Base-by-base conservation (phyloP, 2,113 vertebrate genomes). In the Podilymbus podiceps region DNA sequence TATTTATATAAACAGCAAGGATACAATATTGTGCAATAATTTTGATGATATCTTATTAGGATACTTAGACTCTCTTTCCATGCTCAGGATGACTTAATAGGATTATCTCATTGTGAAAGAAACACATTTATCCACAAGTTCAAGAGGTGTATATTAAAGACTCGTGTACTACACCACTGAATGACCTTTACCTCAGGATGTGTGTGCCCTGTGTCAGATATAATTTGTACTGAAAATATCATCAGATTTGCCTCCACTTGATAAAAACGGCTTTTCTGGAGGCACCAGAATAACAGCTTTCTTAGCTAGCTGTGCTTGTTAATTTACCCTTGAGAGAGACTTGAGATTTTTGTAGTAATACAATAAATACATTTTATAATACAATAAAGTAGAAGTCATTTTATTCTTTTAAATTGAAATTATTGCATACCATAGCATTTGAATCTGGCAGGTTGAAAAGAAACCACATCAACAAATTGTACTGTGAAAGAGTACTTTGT, bases 21-120 rank as follows among this genome's bases (percentile, higher is more conserved):
- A 33, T 73, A 16, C 16, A 68, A 68, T 0, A 1, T 53, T 89
- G 31, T 4, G 2, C 53, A 95, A 90, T 64, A 24, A 13, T 75
- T 93, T 82, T 92, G 15, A 46, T 89, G 60, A 30, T 89, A 68
- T 55, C 68, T 93, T 92, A 27, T 73, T 91, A 73, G 14, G 64
- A 87, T 55, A 49, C 40, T 90, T 71, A 20, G 44, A 44, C 40
- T 93, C n/a, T 63, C 56, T 94, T 71, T 62, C 62, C 50, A 25
- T 42, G 68, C 56, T 89, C 22, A 28, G 42, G 50, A 91, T 89
- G 66, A 40, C 31, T 91, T 92, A 97, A 87, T 53, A 78, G 58
- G 94, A 91, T 95, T 96, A 93, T 44, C 38, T 85, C 25, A 30
- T 58, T 55, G 64, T 95, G 92, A 95, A 95, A 95, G 86, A 79